Percentiles rank a stretch among this genome's conserved stretches.
These are phyloP conservation scores for Blastobasis adustella DNA, from an alignment of 2,888 invertebrate genomes.

Conservation along the genomic window DNA sequence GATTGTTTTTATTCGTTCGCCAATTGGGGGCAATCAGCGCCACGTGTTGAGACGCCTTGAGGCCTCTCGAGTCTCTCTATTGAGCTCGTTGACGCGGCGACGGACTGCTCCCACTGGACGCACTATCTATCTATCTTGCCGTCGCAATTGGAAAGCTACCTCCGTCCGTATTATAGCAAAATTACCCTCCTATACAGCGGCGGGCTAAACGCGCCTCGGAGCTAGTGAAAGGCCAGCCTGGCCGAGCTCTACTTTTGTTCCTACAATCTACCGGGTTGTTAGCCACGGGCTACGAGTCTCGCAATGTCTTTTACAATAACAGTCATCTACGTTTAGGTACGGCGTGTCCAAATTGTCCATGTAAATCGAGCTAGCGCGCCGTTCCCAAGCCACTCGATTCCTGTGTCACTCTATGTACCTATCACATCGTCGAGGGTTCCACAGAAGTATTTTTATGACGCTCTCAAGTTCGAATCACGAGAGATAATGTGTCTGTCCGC, in stretches of 20 bases:
- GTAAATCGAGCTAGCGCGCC: constrained; percentile 4
- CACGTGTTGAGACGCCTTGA: constrained; percentile 30
- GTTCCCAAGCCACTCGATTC: constrained; percentile 28
- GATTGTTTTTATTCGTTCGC: constrained; percentile 74
- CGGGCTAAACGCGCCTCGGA: neutral
- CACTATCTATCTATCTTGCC: no score
- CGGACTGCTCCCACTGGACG: no score
- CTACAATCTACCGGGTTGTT: neutral
- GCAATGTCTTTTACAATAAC: constrained; percentile 7
- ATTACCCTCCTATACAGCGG: neutral
- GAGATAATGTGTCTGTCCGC: constrained; percentile 52
- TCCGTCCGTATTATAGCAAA: neutral
- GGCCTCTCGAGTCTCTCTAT: constrained; percentile 32
- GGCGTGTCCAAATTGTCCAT: constrained; percentile 5
- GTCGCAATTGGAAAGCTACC: neutral
- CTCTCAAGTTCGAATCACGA: constrained; percentile 57
- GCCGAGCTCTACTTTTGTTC: constrained; percentile 1
- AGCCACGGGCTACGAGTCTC: neutral
- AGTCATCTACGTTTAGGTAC: neutral
- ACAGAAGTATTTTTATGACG: constrained; percentile 53
- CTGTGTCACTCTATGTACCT: neutral
- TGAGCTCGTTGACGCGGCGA: constrained; percentile 48
- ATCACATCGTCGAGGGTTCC: constrained; percentile 9
- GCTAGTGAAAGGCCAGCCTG: neutral
- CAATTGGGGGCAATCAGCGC: constrained; percentile 73